Evolutionary conservation across 2,113 vertebrate species (phyloP).

Genomic region (Bagarius yarrelli): DNA sequence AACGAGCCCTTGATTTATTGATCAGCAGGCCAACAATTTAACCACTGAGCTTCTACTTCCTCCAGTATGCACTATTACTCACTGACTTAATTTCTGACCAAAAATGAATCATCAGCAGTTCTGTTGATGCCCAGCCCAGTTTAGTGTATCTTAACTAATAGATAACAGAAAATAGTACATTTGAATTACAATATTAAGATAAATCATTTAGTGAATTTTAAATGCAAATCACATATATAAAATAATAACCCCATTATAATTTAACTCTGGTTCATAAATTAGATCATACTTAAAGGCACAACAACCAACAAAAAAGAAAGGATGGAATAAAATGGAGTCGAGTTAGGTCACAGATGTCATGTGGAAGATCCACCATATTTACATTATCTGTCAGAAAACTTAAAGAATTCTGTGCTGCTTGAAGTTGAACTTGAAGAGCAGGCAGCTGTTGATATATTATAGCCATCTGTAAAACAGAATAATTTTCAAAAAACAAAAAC

Average conservation of each 20-base stretch:
- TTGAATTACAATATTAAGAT: background rate
- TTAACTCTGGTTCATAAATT: background rate
- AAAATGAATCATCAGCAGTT: background rate
- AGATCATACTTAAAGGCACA: background rate
- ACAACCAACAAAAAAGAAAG: background rate
- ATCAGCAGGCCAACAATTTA: no score
- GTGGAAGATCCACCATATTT: background rate
- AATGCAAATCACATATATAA: background rate
- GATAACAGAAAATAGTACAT: background rate
- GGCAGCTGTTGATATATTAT: slow-evolving; percentile 13
- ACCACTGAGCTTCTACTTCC: no score
- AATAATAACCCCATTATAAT: background rate
- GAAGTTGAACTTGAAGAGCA: background rate
- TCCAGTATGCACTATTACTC: background rate
- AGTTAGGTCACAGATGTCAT: no score
- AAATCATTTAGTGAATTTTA: background rate
- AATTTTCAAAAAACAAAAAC: background rate
- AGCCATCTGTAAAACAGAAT: slow-evolving; percentile 28
- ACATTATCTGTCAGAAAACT: slow-evolving; percentile 14
- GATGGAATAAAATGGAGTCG: background rate
- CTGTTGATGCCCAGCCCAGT: background rate
- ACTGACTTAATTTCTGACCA: background rate
- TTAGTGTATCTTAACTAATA: background rate
- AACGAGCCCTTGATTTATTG: no score
- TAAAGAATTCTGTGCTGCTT: slow-evolving; percentile 8